These are phyloP conservation scores for Pseudopipra pipra DNA, from an alignment of 2,113 vertebrate species.

Conservation along the genomic window DNA sequence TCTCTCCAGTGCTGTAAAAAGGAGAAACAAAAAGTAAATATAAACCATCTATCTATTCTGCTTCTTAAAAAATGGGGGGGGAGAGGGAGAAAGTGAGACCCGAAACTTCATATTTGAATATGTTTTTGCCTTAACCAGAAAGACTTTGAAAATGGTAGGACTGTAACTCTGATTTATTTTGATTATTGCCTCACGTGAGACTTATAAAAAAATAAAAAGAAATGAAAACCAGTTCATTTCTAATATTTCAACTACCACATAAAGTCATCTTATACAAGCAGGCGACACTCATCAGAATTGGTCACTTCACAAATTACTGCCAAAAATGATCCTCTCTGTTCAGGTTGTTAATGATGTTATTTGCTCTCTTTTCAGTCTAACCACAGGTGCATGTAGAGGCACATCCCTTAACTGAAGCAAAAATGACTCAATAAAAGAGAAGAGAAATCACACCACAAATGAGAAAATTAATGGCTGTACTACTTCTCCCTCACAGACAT, in stretches of 20 bases:
- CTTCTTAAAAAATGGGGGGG: background rate
- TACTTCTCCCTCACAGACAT: background rate
- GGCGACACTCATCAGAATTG: background rate
- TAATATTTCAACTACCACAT: background rate
- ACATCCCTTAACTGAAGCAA: background rate
- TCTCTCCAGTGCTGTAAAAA: background rate
- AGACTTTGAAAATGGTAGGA: background rate
- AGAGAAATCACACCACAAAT: background rate
- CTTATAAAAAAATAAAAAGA: background rate
- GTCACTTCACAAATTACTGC: background rate
- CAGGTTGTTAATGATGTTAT: background rate
- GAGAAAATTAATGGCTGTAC: background rate
- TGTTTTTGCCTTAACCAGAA: background rate
- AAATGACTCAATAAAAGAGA: background rate
- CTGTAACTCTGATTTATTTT: background rate
- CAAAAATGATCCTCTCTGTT: background rate
- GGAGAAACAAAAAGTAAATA: background rate
- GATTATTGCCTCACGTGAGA: background rate
- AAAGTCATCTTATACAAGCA: background rate
- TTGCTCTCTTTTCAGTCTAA: background rate
- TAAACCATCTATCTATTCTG: background rate
- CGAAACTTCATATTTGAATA: background rate
- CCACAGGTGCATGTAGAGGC: background rate
- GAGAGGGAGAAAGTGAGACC: background rate
- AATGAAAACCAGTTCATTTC: background rate